Percentiles rank a stretch among this genome's conserved stretches.
phyloP scores from a whole-genome alignment of 1,140 invertebrate genomes.

The Parasteatoda tepidariorum region DNA sequence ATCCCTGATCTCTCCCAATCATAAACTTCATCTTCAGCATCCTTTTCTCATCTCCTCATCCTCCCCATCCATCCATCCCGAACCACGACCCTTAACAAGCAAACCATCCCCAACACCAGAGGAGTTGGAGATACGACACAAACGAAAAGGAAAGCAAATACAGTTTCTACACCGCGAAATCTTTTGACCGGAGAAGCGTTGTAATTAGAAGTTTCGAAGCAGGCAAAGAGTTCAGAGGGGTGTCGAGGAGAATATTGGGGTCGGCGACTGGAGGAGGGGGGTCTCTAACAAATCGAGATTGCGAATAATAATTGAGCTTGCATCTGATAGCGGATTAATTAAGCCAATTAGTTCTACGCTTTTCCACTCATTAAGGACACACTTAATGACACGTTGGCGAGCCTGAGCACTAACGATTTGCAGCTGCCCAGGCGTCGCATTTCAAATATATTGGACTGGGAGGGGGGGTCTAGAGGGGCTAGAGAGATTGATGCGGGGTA shows the following conservation, averaged over 20 bases:
- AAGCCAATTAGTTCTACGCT: constrained; percentile 53
- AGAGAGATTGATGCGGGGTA: neutral
- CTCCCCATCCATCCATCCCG: neutral
- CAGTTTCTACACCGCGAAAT: neutral
- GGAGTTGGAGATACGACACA: too few relatives aligned
- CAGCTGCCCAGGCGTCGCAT: constrained; percentile 29
- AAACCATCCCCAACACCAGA: neutral
- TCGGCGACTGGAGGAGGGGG: neutral
- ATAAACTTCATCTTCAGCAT: neutral
- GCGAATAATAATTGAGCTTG: constrained; percentile 55
- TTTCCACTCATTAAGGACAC: constrained; percentile 54
- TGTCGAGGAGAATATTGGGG: too few relatives aligned
- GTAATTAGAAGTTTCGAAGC: constrained; percentile 57
- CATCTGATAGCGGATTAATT: constrained; percentile 60
- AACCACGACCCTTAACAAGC: constrained; percentile 28
- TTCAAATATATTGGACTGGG: constrained; percentile 38
- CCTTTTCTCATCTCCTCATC: neutral
- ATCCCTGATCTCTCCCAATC: neutral
- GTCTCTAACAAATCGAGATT: constrained; percentile 32
- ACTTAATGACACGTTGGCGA: constrained; percentile 45
- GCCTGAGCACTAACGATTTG: constrained; percentile 25
- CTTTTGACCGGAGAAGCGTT: constrained; percentile 50
- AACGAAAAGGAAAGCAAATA: constrained; percentile 2
- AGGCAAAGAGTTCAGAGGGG: too few relatives aligned
- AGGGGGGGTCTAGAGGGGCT: neutral